These are phyloP conservation scores for Dynastes tityus DNA, from an alignment of 2,888 invertebrate species.

Conservation along the genomic window DNA sequence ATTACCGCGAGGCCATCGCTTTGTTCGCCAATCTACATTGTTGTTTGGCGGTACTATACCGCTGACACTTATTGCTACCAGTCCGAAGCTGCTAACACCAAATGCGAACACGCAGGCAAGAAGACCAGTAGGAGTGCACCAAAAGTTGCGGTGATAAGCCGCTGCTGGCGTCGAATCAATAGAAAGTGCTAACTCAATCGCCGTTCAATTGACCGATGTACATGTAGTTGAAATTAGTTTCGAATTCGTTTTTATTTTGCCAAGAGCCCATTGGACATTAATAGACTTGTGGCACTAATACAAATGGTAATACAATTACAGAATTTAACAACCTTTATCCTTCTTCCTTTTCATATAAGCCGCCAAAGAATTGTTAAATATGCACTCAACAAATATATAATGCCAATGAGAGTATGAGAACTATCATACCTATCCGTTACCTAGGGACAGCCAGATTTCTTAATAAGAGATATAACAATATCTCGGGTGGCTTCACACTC, in stretches of 20 bases:
- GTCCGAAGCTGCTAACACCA: neutral
- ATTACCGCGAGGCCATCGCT: constrained; percentile 48
- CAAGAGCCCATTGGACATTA: neutral
- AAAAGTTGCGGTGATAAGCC: constrained; percentile 22
- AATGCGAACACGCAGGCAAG: neutral
- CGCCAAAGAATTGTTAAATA: too few relatives aligned
- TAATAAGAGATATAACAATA: too few relatives aligned
- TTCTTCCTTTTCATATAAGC: too few relatives aligned
- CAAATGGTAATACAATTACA: too few relatives aligned
- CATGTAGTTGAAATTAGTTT: constrained; percentile 10
- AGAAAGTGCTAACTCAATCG: constrained; percentile 19
- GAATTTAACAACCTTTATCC: too few relatives aligned
- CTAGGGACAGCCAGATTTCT: too few relatives aligned
- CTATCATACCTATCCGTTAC: too few relatives aligned
- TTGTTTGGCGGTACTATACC: constrained; percentile 26
- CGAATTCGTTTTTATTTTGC: neutral
- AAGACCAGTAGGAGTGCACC: neutral
- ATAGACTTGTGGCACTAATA: neutral
- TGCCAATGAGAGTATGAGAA: too few relatives aligned
- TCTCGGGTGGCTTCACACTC: too few relatives aligned
- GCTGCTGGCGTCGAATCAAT: constrained; percentile 16
- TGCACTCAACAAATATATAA: too few relatives aligned
- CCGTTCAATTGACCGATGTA: neutral
- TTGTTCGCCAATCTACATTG: constrained; percentile 36
- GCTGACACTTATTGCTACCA: constrained; percentile 40